phyloP scores from a whole-genome alignment of 2,113 vertebrate genomes.

The Proteles cristata region DNA sequence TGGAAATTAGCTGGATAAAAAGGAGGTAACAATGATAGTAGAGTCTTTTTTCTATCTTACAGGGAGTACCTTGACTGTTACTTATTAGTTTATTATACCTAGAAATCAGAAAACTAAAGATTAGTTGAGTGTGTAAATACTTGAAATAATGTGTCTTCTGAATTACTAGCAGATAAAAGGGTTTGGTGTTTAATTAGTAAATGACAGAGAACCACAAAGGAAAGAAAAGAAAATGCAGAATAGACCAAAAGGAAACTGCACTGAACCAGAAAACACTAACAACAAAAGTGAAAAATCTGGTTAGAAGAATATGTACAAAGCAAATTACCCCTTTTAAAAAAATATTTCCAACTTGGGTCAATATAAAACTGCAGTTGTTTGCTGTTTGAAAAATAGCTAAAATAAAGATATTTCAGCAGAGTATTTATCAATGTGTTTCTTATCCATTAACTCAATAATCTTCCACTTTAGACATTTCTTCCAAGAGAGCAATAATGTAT shows the following conservation, averaged over 20 bases:
- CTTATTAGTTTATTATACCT: neutral
- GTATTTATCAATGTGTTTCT: neutral
- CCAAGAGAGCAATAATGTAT: neutral
- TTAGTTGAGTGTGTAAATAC: neutral
- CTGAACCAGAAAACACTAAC: neutral
- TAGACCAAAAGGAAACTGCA: neutral
- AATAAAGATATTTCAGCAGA: slow-evolving; percentile 7
- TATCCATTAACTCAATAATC: neutral
- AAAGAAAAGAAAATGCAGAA: neutral
- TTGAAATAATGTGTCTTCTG: neutral
- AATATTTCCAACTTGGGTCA: neutral
- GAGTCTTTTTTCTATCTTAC: neutral
- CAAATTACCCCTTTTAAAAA: neutral
- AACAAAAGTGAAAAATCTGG: neutral
- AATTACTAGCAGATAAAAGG: neutral
- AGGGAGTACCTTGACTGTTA: neutral
- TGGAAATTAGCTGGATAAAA: neutral
- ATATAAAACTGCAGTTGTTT: neutral
- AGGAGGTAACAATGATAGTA: neutral
- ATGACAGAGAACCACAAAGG: neutral
- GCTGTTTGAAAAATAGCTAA: neutral
- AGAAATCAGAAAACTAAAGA: slow-evolving; percentile 6
- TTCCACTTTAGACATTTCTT: slow-evolving; percentile 5
- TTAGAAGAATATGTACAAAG: neutral
- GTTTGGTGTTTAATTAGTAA: neutral